These are phyloP conservation scores for Thera britannica DNA, from an alignment of 2,888 invertebrate genomes.

Conservation along the genomic window DNA sequence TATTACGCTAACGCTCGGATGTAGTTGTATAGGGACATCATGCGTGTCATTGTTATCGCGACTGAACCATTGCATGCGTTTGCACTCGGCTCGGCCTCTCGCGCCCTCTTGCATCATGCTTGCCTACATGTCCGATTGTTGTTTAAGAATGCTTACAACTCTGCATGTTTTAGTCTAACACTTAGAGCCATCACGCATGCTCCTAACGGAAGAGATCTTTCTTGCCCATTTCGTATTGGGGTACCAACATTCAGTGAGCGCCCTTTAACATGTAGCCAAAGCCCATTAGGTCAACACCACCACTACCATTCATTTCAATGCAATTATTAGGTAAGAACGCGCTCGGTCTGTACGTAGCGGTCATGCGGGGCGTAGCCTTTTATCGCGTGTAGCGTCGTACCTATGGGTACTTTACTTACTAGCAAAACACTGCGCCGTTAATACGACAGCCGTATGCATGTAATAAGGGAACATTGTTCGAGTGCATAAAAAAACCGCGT, in stretches of 20 bases:
- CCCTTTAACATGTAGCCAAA: background rate
- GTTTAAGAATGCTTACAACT: constrained; percentile 23
- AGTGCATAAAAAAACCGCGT: background rate
- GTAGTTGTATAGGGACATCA: constrained; percentile 62
- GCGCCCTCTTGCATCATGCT: constrained; percentile 59
- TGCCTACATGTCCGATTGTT: background rate
- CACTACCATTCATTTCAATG: background rate
- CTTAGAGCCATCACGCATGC: constrained; percentile 9
- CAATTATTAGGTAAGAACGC: background rate
- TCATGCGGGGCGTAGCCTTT: background rate
- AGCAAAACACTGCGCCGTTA: background rate
- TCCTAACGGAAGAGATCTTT: background rate
- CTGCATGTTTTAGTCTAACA: constrained; percentile 33
- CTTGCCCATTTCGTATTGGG: background rate
- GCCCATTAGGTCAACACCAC: too few species aligned
- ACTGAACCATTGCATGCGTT: constrained; percentile 11
- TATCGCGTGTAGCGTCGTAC: background rate
- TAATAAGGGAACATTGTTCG: background rate
- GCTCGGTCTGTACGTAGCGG: background rate
- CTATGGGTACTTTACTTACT: background rate
- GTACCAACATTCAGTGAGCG: background rate
- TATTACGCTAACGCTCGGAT: constrained; percentile 5
- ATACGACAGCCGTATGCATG: background rate
- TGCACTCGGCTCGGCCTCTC: background rate
- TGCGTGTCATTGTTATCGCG: constrained; percentile 59